Base-by-base conservation (phyloP, 1,140 invertebrate genomes). In the Drosophila carrolli region DNA sequence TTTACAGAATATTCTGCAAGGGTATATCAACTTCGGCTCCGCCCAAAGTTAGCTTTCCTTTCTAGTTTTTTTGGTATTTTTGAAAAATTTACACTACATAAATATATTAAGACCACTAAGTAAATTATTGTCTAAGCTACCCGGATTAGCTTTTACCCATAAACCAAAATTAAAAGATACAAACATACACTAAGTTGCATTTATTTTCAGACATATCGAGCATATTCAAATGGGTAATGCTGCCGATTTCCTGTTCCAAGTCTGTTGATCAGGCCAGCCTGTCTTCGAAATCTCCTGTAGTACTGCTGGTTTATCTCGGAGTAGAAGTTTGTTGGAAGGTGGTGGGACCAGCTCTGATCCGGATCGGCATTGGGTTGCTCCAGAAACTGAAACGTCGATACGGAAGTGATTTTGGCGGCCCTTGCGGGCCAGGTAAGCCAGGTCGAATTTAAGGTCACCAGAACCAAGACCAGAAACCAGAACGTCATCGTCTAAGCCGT, bases 301-400 rank as follows among this genome's bases (percentile, higher is more conserved):
- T 88, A 90, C 37, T 84, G 84, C 61, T 81, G 73, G 61, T 88
- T 88, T 44, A 89, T 56, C 40, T 80, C 77, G 10, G 84, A 88
- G 19, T 72, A 88, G 29, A 56, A 88, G 40, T 88, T 88, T 23
- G 41, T 84, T 35, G 84, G 84, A 47, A 88, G 63, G 27, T 72
- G 48, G 14, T 80, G 48, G 2, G 72, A 57, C 76, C 84, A 81
- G 37, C 40, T 60, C 10, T 62, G 41, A 7, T 70, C 58, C 27
- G 27, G 40, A 53, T 74, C 65, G 16, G 14, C 23, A 59, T 46
- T 43, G 11, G 44, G 50, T 19, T 67, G 75, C 40, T 89, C 80
- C 40, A 84, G 47, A 66, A 73, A 88, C 46, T 80, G 62, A 44
- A 62, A 63, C 53, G 71, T 73, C 32, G 58, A 61, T 37, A 43